These are phyloP conservation scores for Dendrocincla fuliginosa DNA, from an alignment of 2,797 vertebrate genomes.

Conservation along the genomic window DNA sequence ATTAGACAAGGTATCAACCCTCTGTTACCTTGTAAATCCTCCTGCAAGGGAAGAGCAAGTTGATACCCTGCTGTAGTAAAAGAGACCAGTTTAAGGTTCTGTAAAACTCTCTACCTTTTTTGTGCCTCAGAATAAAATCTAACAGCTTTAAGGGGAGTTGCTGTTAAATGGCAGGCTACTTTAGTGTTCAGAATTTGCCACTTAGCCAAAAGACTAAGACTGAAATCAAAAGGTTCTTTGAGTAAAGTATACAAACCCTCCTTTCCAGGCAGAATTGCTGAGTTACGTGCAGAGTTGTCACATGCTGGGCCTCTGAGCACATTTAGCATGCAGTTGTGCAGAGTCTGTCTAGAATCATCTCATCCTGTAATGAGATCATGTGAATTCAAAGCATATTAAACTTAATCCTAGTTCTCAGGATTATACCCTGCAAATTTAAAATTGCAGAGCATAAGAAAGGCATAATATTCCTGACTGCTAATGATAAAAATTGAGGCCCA, in stretches of 20 bases:
- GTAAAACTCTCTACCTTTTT: not conserved
- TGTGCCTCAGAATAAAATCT: not conserved
- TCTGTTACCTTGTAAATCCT: constrained; percentile 9
- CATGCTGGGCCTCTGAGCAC: not conserved
- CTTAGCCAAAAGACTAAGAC: not conserved
- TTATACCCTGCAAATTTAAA: constrained; percentile 34
- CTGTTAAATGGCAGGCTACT: not conserved
- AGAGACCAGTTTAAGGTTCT: not conserved
- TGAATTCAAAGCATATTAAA: constrained; percentile 23
- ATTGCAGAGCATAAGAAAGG: not conserved
- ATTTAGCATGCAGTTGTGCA: not conserved
- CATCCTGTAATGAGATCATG: constrained; percentile 9
- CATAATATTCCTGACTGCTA: not conserved
- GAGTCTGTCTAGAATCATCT: not conserved
- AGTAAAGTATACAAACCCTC: not conserved
- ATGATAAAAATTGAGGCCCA: not conserved
- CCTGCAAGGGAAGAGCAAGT: not conserved
- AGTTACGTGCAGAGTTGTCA: not conserved
- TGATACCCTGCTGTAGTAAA: not conserved
- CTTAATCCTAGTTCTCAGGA: constrained; percentile 44
- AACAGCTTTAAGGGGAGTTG: not conserved
- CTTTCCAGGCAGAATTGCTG: not conserved
- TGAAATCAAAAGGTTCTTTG: constrained; percentile 17
- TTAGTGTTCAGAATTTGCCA: not conserved
- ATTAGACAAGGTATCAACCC: not conserved